phyloP scores from a whole-genome alignment of 2,888 invertebrate species.

The Leucozona laternaria region DNA sequence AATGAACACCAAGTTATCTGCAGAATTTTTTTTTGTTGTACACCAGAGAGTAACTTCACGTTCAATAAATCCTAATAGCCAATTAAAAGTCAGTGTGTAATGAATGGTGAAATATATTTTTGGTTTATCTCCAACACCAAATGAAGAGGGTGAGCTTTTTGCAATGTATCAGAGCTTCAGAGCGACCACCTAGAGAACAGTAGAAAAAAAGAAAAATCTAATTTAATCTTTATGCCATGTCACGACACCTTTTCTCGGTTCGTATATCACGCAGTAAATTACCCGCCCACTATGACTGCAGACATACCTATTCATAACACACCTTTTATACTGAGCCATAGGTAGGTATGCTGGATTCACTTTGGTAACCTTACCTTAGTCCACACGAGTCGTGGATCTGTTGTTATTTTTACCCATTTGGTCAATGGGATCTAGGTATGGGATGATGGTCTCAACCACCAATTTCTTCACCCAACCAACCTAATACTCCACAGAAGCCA shows the following conservation, averaged over 20 bases:
- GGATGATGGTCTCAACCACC: constrained; percentile 53
- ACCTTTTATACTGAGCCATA: constrained; percentile 37
- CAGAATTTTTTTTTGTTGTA: constrained; percentile 36
- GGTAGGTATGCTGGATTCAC: constrained; percentile 50
- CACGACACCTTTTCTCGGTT: constrained; percentile 70
- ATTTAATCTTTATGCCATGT: constrained; percentile 70
- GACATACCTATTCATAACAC: constrained; percentile 27
- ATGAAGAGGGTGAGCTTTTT: neutral
- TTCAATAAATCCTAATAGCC: constrained; percentile 70
- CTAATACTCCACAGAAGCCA: constrained; percentile 52
- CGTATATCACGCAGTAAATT: constrained; percentile 72
- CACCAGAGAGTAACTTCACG: constrained; percentile 55
- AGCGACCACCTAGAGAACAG: constrained; percentile 1
- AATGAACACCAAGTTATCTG: constrained; percentile 59
- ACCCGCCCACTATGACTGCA: constrained; percentile 29
- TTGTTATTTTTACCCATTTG: constrained; percentile 75
- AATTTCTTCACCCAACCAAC: constrained; percentile 39
- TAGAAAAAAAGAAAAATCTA: constrained; percentile 34
- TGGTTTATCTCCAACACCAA: constrained; percentile 42
- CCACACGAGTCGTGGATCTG: constrained; percentile 58
- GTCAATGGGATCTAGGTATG: constrained; percentile 21
- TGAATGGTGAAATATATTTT: constrained; percentile 70
- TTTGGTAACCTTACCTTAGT: constrained; percentile 66
- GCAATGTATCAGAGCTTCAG: constrained; percentile 43
- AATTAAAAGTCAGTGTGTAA: constrained; percentile 72